A percentile compares a stretch with the other conserved stretches of the same genome.
Conservation (phyloP, 2,888 invertebrate genomes). For the Sipha maydis region DNA sequence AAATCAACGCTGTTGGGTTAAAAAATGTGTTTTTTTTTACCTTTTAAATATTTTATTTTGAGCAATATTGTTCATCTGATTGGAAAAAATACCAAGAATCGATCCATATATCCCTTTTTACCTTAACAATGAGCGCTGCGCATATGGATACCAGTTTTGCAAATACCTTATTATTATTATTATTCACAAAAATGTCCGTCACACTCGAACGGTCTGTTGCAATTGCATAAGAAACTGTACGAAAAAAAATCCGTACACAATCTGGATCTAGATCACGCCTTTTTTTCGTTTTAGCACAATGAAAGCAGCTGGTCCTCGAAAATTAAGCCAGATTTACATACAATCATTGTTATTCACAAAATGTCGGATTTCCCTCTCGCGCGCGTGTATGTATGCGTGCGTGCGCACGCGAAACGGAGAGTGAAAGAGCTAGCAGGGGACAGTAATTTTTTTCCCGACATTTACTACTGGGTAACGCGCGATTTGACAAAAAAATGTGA, state of each 20-base stretch:
- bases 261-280: conserved; percentile 61
- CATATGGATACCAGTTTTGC: conserved; percentile 48
- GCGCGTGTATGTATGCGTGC: background rate
- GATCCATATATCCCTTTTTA: conserved; percentile 59
- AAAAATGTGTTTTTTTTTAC: conserved; percentile 52
- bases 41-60: conserved; percentile 55
- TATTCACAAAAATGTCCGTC: conserved; percentile 62
- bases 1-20: conserved; percentile 13
- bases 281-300: conserved; percentile 55
- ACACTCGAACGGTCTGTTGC: conserved; percentile 60
- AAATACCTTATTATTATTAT: conserved; percentile 61
- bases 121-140: conserved; percentile 40
- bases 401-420: background rate
- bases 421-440: background rate
- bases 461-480: background rate
- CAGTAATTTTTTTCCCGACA: conserved; percentile 27
- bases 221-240: conserved; percentile 36
- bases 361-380: conserved; percentile 46
- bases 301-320: conserved; percentile 58
- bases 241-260: conserved; percentile 27
- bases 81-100: conserved; percentile 58
- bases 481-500: background rate
- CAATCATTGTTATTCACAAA: conserved; percentile 59
- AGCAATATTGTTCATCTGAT: conserved; percentile 61
- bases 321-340: conserved; percentile 62